A percentile compares a stretch with the other conserved stretches of the same genome.
phyloP scores from a whole-genome alignment of 2,113 vertebrate genomes.

The Cottus gobio region DNA sequence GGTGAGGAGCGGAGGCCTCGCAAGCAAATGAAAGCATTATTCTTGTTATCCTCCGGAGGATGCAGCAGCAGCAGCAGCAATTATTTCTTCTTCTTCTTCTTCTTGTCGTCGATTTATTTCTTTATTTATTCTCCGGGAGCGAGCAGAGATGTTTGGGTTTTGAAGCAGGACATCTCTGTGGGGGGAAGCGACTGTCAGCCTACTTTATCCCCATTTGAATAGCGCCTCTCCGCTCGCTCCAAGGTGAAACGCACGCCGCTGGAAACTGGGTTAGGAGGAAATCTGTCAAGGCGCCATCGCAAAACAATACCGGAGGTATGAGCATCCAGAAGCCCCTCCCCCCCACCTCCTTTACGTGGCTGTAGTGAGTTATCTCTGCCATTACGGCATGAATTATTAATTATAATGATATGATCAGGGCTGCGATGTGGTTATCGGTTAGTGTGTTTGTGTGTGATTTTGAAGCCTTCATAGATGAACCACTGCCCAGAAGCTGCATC shows the following conservation, averaged over 20 bases:
- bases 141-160: conserved; percentile 73
- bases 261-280: conserved; percentile 75
- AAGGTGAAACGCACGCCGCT: conserved; percentile 74
- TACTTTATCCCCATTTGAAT: conserved; percentile 81
- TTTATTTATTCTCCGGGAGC: conserved; percentile 80
- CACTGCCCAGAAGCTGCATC: neutral
- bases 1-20: conserved; percentile 72
- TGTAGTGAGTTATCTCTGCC: conserved; percentile 42
- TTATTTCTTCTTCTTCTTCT: conserved; percentile 77
- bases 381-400: conserved; percentile 60
- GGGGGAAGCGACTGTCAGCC: conserved; percentile 70
- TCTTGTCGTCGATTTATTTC: conserved; percentile 73
- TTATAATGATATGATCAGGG: neutral
- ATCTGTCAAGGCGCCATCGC: conserved; percentile 23
- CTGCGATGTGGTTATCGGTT: conserved; percentile 16
- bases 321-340: neutral
- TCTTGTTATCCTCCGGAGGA: conserved; percentile 82
- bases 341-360: conserved; percentile 6
- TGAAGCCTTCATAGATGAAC: conserved; percentile 25
- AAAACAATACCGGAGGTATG: conserved; percentile 30
- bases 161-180: conserved; percentile 75
- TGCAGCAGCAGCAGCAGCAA: conserved; percentile 63
- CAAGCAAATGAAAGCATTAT: conserved; percentile 85
- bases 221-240: conserved; percentile 68
- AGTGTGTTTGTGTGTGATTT: conserved; percentile 23